Conservation (phyloP, 1,140 invertebrate species). For the Camponotus floridanus region DNA sequence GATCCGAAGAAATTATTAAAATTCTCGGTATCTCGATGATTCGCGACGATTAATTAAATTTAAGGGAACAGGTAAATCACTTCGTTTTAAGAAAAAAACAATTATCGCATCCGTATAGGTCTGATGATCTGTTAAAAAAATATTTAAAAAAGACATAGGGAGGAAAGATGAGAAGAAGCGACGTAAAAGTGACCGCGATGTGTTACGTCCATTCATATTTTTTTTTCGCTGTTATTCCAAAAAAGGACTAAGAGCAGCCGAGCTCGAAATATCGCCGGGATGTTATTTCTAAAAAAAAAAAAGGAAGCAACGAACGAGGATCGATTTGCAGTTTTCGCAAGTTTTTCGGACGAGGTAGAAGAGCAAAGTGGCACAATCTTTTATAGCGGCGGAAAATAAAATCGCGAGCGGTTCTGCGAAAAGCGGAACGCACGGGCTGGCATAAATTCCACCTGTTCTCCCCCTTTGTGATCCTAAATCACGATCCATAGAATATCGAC, state of each 20-base stretch:
- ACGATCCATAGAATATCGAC: conserved; percentile 20
- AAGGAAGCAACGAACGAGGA: not conserved
- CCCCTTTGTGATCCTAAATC: conserved; percentile 28
- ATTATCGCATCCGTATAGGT: not conserved
- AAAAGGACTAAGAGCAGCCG: not conserved
- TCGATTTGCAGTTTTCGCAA: conserved; percentile 8
- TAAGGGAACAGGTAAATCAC: not conserved
- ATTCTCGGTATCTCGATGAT: not conserved
- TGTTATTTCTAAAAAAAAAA: not conserved
- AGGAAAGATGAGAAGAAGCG: not conserved
- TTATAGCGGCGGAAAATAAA: not conserved
- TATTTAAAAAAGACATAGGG: not conserved
- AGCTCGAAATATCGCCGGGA: not conserved
- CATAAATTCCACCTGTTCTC: conserved; percentile 6
- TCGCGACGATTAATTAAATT: conserved; percentile 9
- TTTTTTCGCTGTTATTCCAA: not conserved
- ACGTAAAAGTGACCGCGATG: not conserved
- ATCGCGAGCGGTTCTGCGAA: too few relatives aligned
- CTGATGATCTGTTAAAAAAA: not conserved
- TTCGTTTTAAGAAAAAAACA: not conserved
- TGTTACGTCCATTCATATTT: not conserved
- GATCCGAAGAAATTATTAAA: too few relatives aligned
- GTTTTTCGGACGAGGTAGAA: not conserved
- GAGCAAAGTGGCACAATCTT: not conserved
- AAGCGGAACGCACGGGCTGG: not conserved